Percentiles rank a stretch among this genome's conserved stretches.
Evolutionary conservation across 2,797 vertebrate species (phyloP).

Genomic region (Coendou prehensilis): DNA sequence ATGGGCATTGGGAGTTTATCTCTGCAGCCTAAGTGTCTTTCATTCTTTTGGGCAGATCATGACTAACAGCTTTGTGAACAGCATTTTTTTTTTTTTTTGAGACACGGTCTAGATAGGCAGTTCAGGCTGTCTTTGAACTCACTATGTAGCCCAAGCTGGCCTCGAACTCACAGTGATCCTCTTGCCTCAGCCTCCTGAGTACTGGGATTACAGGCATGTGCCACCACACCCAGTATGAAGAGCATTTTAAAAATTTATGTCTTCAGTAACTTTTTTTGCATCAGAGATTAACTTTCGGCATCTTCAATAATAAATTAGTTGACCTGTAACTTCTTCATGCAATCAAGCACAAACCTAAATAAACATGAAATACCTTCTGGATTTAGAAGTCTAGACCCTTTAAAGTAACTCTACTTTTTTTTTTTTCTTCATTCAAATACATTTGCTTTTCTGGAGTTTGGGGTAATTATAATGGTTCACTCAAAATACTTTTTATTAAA

Average conservation of each 20-base stretch:
- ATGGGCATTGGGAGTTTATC: conserved; percentile 21
- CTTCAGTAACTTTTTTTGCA: conserved; percentile 61
- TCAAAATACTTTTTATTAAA: conserved; percentile 67
- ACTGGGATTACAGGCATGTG: neutral
- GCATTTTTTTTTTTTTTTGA: neutral
- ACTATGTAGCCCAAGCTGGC: neutral
- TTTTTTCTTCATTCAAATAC: conserved; percentile 52
- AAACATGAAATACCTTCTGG: neutral
- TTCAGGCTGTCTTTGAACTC: neutral
- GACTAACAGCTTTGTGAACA: conserved; percentile 51
- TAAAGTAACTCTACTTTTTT: conserved; percentile 4
- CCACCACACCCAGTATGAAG: neutral
- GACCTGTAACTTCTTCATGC: conserved; percentile 44
- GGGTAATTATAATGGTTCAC: conserved; percentile 52
- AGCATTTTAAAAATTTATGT: conserved; percentile 45
- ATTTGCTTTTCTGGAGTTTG: conserved; percentile 45
- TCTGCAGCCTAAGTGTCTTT: conserved; percentile 41
- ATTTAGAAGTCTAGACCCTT: conserved; percentile 59
- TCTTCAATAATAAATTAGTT: conserved; percentile 63
- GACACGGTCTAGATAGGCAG: neutral
- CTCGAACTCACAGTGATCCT: neutral
- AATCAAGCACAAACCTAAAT: conserved; percentile 53
- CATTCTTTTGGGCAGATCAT: conserved; percentile 34
- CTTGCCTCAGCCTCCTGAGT: neutral
- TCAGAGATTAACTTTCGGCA: conserved; percentile 58